These are phyloP conservation scores for Lottia gigantea DNA, from an alignment of 2,888 invertebrate species.

Conservation along the genomic window DNA sequence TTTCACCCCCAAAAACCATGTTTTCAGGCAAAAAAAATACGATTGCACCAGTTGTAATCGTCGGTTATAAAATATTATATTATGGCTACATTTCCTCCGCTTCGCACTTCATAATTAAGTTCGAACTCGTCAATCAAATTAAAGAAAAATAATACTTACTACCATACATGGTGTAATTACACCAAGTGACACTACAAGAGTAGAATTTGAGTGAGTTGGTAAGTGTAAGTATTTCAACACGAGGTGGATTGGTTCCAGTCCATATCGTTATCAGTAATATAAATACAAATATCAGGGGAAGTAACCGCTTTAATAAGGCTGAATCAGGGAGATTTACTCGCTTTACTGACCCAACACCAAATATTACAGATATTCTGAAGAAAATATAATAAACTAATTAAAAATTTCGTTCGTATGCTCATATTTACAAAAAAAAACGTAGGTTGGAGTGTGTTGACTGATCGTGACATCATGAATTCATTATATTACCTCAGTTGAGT, in stretches of 20 bases:
- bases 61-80: no score
- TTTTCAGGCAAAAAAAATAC: no score
- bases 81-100: no score
- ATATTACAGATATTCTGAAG: constrained; percentile 88
- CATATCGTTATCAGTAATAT: constrained; percentile 88
- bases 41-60: no score
- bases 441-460: no score
- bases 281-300: constrained; percentile 89
- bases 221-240: constrained; percentile 38
- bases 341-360: constrained; percentile 92
- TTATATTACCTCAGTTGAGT: no score
- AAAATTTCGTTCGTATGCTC: no score
- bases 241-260: constrained; percentile 74
- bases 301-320: constrained; percentile 91
- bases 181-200: constrained; percentile 92
- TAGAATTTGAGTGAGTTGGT: constrained; percentile 81
- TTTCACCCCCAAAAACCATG: no score
- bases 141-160: constrained; percentile 70
- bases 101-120: no score
- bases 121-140: not conserved
- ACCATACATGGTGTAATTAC: constrained; percentile 92
- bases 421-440: no score
- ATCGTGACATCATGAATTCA: no score
- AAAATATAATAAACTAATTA: no score
- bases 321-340: constrained; percentile 93